These are phyloP conservation scores for Leptinotarsa haldemani DNA, from an alignment of 2,888 invertebrate genomes.

Conservation along the genomic window DNA sequence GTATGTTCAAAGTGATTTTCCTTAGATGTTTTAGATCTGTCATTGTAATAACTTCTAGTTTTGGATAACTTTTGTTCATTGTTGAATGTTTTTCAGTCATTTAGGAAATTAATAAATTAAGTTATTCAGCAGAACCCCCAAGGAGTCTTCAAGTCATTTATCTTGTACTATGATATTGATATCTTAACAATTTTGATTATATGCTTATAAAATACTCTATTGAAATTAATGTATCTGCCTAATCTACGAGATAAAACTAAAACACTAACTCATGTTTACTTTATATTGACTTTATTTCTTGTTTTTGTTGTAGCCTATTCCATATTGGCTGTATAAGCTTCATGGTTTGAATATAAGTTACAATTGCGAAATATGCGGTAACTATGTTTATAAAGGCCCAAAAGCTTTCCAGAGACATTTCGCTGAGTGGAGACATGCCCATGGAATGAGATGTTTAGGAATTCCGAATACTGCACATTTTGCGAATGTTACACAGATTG, in stretches of 20 bases:
- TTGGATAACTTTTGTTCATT: too few species aligned
- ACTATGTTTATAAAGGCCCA: slow-evolving; percentile 97
- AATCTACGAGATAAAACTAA: too few species aligned
- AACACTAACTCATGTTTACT: too few species aligned
- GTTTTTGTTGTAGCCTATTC: slow-evolving; percentile 72
- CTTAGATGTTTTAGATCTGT: neutral
- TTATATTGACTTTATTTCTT: neutral
- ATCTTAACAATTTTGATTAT: too few species aligned
- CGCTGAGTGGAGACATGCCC: slow-evolving; percentile 90
- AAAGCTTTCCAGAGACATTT: slow-evolving; percentile 99
- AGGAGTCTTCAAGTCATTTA: too few species aligned
- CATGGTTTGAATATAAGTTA: slow-evolving; percentile 99
- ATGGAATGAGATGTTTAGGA: slow-evolving; percentile 96
- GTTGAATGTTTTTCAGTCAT: too few species aligned
- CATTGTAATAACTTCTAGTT: too few species aligned
- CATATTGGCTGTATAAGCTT: slow-evolving; percentile 98
- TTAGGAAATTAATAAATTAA: too few species aligned
- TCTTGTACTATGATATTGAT: too few species aligned
- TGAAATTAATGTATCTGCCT: too few species aligned
- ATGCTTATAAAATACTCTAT: too few species aligned
- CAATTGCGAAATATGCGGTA: slow-evolving; percentile 99
- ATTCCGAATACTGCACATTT: slow-evolving; percentile 99
- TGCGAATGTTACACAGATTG: slow-evolving; percentile 98
- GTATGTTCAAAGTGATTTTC: slow-evolving; percentile 60
- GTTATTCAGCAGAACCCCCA: too few species aligned